phyloP scores from a whole-genome alignment of 2,113 vertebrate species.

The Paraplagusia blochii region DNA sequence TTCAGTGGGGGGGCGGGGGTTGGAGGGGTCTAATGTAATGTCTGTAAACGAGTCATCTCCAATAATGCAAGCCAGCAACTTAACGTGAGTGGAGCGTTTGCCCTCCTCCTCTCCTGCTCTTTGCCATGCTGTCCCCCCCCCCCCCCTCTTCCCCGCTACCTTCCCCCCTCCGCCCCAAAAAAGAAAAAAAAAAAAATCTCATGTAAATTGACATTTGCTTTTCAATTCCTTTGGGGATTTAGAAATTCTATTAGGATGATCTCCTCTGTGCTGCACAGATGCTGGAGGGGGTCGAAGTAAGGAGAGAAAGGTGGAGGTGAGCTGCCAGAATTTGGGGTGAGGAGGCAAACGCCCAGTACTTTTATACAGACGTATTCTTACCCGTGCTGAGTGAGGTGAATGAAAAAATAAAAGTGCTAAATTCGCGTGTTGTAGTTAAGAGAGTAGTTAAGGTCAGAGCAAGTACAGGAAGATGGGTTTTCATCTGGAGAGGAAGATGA shows the following conservation, averaged over 20 bases:
- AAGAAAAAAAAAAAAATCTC: conserved; percentile 13
- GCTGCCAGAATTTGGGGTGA: conserved; percentile 2
- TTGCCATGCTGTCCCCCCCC: conserved; percentile 21
- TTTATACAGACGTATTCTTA: conserved; percentile 69
- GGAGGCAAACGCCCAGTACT: conserved; percentile 59
- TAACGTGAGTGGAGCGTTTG: conserved; percentile 20
- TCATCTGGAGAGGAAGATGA: too few relatives aligned
- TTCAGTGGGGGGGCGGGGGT: too few relatives aligned
- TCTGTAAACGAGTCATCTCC: conserved; percentile 54
- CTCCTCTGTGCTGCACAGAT: conserved; percentile 18
- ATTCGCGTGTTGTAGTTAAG: too few relatives aligned
- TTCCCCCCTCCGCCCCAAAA: conserved; percentile 1
- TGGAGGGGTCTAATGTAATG: conserved; percentile 51
- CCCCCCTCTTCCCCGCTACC: conserved; percentile 11
- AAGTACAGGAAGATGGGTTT: too few relatives aligned
- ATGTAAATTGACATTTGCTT: conserved; percentile 47
- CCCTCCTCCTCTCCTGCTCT: conserved; percentile 6
- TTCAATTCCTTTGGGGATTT: conserved; percentile 55
- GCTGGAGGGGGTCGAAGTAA: conserved; percentile 18
- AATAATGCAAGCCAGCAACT: conserved; percentile 52
- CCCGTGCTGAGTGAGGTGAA: conserved; percentile 55
- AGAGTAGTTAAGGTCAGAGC: too few relatives aligned
- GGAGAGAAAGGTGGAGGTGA: conserved; percentile 8
- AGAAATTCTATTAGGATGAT: conserved; percentile 58
- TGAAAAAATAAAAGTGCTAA: conserved; percentile 70